phyloP scores from a whole-genome alignment of 2,797 vertebrate species.

The Clarias fuscus region DNA sequence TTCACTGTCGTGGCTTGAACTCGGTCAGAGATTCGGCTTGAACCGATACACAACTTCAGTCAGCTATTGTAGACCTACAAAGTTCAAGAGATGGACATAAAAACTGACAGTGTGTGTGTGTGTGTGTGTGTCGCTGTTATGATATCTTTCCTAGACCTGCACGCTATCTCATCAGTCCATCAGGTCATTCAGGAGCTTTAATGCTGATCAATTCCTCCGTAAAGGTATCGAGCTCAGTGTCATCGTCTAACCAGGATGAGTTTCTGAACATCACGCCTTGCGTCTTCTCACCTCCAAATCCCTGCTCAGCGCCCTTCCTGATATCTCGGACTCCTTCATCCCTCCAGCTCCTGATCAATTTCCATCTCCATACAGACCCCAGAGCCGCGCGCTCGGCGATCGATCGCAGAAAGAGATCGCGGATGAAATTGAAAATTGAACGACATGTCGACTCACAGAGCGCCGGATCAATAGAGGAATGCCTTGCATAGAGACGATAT shows the following conservation, averaged over 20 bases:
- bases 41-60: neutral
- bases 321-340: slow-evolving; percentile 10
- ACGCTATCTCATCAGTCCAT: neutral
- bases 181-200: neutral
- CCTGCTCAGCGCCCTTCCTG: neutral
- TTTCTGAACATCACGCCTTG: slow-evolving; percentile 6
- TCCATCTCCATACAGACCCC: slow-evolving; percentile 48
- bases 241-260: neutral
- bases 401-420: slow-evolving; percentile 47
- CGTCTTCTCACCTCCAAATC: neutral
- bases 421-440: slow-evolving; percentile 54
- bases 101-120: too few species aligned
- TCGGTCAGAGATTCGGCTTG: neutral
- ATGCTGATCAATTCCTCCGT: neutral
- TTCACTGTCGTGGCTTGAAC: neutral
- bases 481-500: neutral
- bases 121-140: neutral
- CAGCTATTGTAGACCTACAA: neutral
- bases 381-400: slow-evolving; percentile 17
- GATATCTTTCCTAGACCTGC: neutral
- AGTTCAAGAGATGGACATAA: too few species aligned
- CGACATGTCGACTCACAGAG: slow-evolving; percentile 17
- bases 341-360: slow-evolving; percentile 50
- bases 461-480: slow-evolving; percentile 40
- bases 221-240: neutral